Conservation (phyloP, 2,113 vertebrate genomes). For the Empidonax alnorum region DNA sequence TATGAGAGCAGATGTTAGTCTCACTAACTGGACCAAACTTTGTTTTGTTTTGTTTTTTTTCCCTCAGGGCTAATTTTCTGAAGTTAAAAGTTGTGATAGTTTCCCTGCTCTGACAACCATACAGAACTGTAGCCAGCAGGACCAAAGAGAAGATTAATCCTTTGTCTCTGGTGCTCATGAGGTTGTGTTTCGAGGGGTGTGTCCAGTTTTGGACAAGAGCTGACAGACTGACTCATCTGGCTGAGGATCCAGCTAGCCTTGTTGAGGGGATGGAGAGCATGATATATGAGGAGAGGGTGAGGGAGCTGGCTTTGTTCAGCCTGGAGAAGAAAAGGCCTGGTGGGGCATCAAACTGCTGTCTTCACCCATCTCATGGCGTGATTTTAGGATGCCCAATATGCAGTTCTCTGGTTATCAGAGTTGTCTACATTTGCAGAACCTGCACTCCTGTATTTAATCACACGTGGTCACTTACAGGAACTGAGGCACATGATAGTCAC, state of each 20-base stretch:
- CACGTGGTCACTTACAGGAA: neutral
- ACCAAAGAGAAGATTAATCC: neutral
- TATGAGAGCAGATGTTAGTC: neutral
- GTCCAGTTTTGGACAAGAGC: neutral
- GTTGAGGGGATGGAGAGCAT: neutral
- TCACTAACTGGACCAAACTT: neutral
- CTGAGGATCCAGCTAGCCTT: neutral
- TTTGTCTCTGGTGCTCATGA: neutral
- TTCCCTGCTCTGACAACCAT: neutral
- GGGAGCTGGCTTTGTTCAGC: neutral
- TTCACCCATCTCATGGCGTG: accelerated
- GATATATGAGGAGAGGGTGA: neutral
- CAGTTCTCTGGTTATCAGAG: neutral
- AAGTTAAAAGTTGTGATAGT: neutral
- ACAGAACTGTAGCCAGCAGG: neutral
- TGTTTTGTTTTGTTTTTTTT: neutral
- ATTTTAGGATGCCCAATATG: neutral
- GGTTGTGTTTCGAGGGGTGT: neutral
- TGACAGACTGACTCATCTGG: neutral
- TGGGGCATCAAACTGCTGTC: neutral
- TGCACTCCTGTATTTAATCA: neutral
- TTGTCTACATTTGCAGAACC: neutral
- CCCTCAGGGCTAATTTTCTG: neutral
- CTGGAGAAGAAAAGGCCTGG: neutral
- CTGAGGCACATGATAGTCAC: neutral